Conservation (phyloP, 2,888 invertebrate species). For the Stenchaetothrips biformis region DNA sequence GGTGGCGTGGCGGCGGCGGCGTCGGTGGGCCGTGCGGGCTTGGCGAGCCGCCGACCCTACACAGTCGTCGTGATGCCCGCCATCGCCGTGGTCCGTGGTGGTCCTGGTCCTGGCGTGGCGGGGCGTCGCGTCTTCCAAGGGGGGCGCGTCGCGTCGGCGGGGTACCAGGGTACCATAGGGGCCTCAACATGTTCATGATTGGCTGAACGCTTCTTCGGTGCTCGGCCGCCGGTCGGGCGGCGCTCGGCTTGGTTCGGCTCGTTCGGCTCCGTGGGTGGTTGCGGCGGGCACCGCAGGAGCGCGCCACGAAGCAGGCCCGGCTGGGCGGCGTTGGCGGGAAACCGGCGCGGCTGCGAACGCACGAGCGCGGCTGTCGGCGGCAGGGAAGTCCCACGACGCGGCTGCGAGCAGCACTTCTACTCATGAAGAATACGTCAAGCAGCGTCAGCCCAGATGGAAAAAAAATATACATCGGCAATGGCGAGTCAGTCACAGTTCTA, state of each 20-base stretch:
- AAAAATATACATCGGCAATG: too few relatives aligned
- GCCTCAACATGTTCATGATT: neutral
- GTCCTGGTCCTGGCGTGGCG: neutral
- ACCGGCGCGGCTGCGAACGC: neutral
- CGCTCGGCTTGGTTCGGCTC: neutral
- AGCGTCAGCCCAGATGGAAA: too few relatives aligned
- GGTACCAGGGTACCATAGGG: neutral
- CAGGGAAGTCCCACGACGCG: neutral
- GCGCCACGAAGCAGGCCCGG: neutral
- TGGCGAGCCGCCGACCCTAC: neutral
- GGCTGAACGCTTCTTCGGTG: neutral
- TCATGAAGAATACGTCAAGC: too few relatives aligned
- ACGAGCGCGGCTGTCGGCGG: neutral
- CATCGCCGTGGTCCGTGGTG: neutral
- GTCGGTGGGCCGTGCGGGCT: neutral
- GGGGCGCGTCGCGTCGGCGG: neutral
- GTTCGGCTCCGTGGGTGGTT: neutral
- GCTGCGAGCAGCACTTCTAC: too few relatives aligned
- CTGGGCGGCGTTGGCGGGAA: neutral
- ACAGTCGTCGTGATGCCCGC: neutral
- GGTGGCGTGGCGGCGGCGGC: neutral
- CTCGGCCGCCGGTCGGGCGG: neutral
- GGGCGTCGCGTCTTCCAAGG: neutral
- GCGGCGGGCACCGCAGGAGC: neutral
- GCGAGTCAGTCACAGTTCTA: too few relatives aligned